These are phyloP conservation scores for Ophioderma brevispina DNA, from an alignment of 35 echinoderm and acorn worm genomes.

Conservation along the genomic window DNA sequence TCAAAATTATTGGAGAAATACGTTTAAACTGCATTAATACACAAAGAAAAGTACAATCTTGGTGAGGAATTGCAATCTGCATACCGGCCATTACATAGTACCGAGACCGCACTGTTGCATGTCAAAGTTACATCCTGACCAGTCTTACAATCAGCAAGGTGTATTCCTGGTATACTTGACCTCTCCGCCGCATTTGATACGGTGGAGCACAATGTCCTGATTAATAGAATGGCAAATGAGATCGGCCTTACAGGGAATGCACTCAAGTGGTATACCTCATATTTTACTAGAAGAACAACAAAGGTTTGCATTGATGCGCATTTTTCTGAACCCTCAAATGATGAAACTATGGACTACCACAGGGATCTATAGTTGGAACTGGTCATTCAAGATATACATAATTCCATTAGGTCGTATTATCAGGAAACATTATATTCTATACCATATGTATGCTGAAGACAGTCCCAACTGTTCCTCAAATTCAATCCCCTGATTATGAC, in stretches of 20 bases:
- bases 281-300: neutral
- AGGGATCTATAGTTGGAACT: neutral
- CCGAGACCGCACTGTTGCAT: too few relatives aligned
- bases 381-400: neutral
- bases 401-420: too few relatives aligned
- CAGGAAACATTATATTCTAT: neutral
- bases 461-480: neutral
- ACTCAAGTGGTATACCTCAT: neutral
- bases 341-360: neutral
- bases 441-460: conserved; percentile 17
- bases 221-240: too few relatives aligned
- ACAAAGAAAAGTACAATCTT: too few relatives aligned
- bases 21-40: neutral
- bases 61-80: too few relatives aligned
- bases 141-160: neutral
- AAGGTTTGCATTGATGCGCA: neutral
- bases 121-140: neutral
- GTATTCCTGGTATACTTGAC: neutral
- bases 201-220: too few relatives aligned
- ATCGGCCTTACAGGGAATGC: conserved; percentile 7
- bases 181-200: too few relatives aligned
- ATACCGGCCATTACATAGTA: too few relatives aligned
- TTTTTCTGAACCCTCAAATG: neutral
- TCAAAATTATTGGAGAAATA: neutral
- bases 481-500: conserved; percentile 7